phyloP scores from a whole-genome alignment of 2,797 vertebrate genomes.

The Mormyrops attenuatus region DNA sequence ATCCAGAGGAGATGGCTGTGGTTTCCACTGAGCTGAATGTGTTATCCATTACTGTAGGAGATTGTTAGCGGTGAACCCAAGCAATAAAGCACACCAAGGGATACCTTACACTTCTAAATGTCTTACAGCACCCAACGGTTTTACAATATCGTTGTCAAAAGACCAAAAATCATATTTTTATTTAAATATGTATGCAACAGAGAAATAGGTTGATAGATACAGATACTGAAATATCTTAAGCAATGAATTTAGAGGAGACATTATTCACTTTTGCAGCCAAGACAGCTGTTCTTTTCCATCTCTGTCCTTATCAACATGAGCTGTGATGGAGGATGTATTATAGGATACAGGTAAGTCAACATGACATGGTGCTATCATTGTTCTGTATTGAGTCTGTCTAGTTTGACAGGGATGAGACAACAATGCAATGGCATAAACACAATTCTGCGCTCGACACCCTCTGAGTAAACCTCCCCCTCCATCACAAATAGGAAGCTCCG shows the following conservation, averaged over 20 bases:
- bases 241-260: conserved; percentile 5
- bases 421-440: neutral
- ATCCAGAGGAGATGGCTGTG: neutral
- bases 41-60: conserved; percentile 25
- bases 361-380: neutral
- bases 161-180: conserved; percentile 25
- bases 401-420: neutral
- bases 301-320: neutral
- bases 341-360: neutral
- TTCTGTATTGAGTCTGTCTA: neutral
- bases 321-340: neutral
- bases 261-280: conserved; percentile 14
- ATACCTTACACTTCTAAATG: conserved; percentile 21
- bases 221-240: neutral
- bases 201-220: neutral
- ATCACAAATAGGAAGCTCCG: neutral
- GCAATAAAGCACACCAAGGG: conserved; percentile 13
- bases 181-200: neutral
- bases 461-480: conserved; percentile 10
- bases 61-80: conserved; percentile 21
- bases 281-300: neutral
- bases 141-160: conserved; percentile 33
- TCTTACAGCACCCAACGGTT: conserved; percentile 35
- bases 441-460: neutral
- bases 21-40: conserved; percentile 29